These are phyloP conservation scores for Sceloporus undulatus DNA, from an alignment of 2,113 vertebrate species.

Conservation along the genomic window DNA sequence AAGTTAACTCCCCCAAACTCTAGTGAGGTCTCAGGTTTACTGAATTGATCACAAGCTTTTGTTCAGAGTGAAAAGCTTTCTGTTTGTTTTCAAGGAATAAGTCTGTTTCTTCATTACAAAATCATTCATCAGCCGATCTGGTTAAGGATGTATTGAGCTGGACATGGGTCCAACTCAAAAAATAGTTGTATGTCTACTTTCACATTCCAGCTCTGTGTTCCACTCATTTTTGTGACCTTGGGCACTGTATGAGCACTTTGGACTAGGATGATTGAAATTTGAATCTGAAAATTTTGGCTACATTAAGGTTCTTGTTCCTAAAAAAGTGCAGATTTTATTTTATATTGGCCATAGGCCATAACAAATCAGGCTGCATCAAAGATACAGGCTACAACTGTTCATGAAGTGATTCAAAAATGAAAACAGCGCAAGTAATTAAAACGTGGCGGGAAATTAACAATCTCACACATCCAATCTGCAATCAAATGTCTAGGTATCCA, in stretches of 20 bases:
- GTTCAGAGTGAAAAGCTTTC: conserved; percentile 1
- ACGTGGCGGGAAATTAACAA: not conserved
- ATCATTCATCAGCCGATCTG: not conserved
- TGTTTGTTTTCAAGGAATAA: not conserved
- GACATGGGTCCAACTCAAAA: too few species aligned
- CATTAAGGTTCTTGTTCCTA: not conserved
- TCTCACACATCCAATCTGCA: not conserved
- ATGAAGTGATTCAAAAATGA: not conserved
- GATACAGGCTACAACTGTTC: not conserved
- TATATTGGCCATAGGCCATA: not conserved
- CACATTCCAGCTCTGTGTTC: not conserved
- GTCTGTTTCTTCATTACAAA: not conserved
- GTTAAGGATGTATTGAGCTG: not conserved
- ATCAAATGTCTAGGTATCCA: not conserved
- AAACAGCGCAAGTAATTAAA: not conserved
- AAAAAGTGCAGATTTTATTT: not conserved
- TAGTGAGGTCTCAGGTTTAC: too few species aligned
- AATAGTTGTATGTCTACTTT: not conserved
- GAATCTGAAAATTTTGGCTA: conserved; percentile 14
- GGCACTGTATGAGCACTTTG: not conserved
- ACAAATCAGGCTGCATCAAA: not conserved
- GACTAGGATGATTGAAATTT: not conserved
- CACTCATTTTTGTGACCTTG: not conserved
- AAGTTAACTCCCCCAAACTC: too few species aligned
- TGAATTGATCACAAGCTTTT: not conserved